Conservation (phyloP, 1,140 invertebrate species). For the Medauroidea extradentata region DNA sequence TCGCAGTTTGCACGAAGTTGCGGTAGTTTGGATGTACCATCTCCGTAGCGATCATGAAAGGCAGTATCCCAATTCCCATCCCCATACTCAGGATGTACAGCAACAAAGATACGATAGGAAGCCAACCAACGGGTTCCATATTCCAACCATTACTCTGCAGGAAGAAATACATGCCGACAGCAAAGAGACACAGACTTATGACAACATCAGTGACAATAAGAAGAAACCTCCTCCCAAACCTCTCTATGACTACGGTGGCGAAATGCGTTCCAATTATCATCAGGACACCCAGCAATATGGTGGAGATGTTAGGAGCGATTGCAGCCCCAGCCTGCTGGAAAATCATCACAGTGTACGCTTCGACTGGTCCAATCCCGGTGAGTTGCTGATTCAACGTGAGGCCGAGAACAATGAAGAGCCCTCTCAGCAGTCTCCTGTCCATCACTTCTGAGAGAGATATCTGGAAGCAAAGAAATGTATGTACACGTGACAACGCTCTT, state of each 20-base stretch:
- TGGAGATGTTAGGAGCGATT: slow-evolving; percentile 41
- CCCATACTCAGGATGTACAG: slow-evolving; percentile 52
- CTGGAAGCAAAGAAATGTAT: no score
- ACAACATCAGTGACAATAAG: slow-evolving; percentile 48
- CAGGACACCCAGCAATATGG: slow-evolving; percentile 49
- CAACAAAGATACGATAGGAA: slow-evolving; percentile 50
- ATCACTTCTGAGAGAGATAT: background rate
- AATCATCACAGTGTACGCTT: slow-evolving; percentile 51
- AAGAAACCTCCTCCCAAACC: slow-evolving; percentile 52
- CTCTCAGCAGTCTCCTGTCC: slow-evolving; percentile 50
- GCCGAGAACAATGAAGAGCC: slow-evolving; percentile 45
- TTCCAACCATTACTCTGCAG: slow-evolving; percentile 34
- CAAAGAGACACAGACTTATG: slow-evolving; percentile 42
- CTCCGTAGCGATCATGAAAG: slow-evolving; percentile 58
- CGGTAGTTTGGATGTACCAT: slow-evolving; percentile 71
- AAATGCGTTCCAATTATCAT: slow-evolving; percentile 46
- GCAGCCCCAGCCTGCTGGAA: slow-evolving; percentile 48
- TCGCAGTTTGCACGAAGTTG: slow-evolving; percentile 68
- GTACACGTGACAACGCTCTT: no score
- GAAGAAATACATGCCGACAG: slow-evolving; percentile 44
- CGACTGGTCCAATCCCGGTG: slow-evolving; percentile 42
- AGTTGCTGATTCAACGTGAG: slow-evolving; percentile 42
- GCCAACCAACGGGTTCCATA: slow-evolving; percentile 38
- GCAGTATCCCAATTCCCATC: slow-evolving; percentile 48
- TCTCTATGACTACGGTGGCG: slow-evolving; percentile 53